Evolutionary conservation across 30 jellyfish, hydroid and myxozoan genomes (phyloP).

Genomic region (Kudoa iwatai): DNA sequence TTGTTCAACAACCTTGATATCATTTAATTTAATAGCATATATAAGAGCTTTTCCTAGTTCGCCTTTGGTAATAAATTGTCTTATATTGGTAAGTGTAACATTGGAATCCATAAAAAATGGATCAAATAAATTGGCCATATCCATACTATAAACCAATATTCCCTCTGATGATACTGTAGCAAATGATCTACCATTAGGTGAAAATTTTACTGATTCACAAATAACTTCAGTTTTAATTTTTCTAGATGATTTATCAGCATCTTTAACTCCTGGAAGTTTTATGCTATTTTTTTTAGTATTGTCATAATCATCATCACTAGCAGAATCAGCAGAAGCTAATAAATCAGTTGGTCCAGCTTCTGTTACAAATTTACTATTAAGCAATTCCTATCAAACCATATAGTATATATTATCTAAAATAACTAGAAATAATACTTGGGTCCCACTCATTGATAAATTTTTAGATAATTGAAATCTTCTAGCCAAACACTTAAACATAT

Average conservation of each 20-base stretch:
- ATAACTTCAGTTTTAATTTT: conserved; percentile 30
- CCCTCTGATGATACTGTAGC: conserved; percentile 86
- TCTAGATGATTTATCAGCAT: conserved; percentile 41
- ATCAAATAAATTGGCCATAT: no score
- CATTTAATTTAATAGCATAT: no score
- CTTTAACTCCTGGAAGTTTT: conserved; percentile 25
- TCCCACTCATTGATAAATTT: conserved; percentile 41
- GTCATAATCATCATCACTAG: conserved; percentile 31
- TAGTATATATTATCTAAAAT: no score
- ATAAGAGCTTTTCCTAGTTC: no score
- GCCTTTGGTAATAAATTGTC: no score
- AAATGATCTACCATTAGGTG: conserved; percentile 86
- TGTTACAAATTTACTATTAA: conserved; percentile 26
- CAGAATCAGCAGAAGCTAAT: no score
- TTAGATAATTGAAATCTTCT: conserved; percentile 20
- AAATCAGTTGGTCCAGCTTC: conserved; percentile 67
- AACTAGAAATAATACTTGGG: conserved; percentile 49
- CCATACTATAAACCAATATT: conserved; percentile 15
- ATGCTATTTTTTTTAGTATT: conserved; percentile 5
- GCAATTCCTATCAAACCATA: no score
- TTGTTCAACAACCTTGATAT: no score
- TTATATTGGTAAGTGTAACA: no score
- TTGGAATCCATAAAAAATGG: no score
- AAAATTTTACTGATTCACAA: conserved; percentile 16
- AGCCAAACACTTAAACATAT: conserved; percentile 22